These are phyloP conservation scores for Amblyopsis rosae DNA, from an alignment of 2,113 vertebrate species.

Conservation along the genomic window DNA sequence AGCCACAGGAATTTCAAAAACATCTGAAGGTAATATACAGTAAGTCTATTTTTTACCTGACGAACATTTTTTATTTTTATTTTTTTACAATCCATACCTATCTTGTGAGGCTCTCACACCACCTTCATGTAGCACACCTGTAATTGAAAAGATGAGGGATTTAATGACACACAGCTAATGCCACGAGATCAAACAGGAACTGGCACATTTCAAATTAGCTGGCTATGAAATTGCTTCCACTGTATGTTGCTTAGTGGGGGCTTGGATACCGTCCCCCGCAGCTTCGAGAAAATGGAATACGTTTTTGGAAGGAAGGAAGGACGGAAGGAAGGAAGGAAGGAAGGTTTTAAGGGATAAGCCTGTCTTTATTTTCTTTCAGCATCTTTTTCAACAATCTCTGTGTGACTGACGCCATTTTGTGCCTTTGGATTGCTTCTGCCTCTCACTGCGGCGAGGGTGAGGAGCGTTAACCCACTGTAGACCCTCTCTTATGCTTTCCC, in stretches of 20 bases:
- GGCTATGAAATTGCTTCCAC: conserved; percentile 54
- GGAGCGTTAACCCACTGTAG: background rate
- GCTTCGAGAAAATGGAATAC: conserved; percentile 40
- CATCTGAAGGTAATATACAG: background rate
- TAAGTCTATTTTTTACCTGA: background rate
- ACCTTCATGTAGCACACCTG: conserved; percentile 38
- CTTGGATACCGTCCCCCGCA: conserved; percentile 38
- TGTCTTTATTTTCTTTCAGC: background rate
- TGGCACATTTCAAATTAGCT: conserved; percentile 59
- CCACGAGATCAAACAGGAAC: conserved; percentile 62
- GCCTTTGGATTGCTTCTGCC: background rate
- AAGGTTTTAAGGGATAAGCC: background rate
- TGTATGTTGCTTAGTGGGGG: conserved; percentile 36
- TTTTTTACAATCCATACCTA: background rate
- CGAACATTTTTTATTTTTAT: no score
- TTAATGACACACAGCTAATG: conserved; percentile 62
- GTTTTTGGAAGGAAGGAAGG: conserved; percentile 9
- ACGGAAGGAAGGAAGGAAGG: background rate
- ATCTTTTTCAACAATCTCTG: background rate
- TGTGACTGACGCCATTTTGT: conserved; percentile 4
- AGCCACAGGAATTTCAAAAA: no score
- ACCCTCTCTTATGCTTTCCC: background rate
- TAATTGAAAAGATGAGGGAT: conserved; percentile 64
- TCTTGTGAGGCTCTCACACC: background rate
- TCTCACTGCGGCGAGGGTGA: background rate